phyloP scores from a whole-genome alignment of 2,888 invertebrate species.

The Scelioninae gen. 1 region DNA sequence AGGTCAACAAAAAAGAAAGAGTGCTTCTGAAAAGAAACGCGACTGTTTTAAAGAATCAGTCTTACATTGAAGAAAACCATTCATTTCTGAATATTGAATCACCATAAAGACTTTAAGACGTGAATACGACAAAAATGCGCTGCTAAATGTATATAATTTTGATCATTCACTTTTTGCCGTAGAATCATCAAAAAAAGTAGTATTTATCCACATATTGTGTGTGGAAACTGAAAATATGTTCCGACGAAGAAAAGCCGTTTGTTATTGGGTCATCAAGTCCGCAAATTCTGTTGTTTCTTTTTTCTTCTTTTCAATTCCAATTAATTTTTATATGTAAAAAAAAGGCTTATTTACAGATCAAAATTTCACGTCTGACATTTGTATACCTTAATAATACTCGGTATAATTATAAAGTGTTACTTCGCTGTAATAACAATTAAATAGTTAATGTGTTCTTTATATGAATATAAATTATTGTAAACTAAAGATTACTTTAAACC shows the following conservation, averaged over 20 bases:
- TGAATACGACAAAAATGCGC: conserved; percentile 56
- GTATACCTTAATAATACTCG: background rate
- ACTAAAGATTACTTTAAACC: conserved; percentile 11
- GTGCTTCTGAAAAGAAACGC: conserved; percentile 59
- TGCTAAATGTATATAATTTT: conserved; percentile 62
- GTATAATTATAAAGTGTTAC: background rate
- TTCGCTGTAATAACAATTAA: no score
- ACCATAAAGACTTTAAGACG: conserved; percentile 65
- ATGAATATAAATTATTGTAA: conserved; percentile 3
- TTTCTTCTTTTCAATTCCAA: conserved; percentile 11
- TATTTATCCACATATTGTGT: conserved; percentile 41
- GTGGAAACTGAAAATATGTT: conserved; percentile 18
- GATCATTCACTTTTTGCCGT: conserved; percentile 23
- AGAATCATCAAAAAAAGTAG: conserved; percentile 37
- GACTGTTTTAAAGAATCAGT: conserved; percentile 65
- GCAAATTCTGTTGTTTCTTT: background rate
- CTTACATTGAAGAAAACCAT: conserved; percentile 66
- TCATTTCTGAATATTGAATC: conserved; percentile 67
- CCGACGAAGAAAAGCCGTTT: background rate
- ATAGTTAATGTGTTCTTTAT: background rate
- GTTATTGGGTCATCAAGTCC: conserved; percentile 49
- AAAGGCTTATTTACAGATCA: background rate
- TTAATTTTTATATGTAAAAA: background rate
- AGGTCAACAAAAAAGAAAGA: conserved; percentile 46
- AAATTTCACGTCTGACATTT: background rate